Evolutionary conservation across 2,888 invertebrate species (phyloP).

Genomic region (Calliscelio sp.): DNA sequence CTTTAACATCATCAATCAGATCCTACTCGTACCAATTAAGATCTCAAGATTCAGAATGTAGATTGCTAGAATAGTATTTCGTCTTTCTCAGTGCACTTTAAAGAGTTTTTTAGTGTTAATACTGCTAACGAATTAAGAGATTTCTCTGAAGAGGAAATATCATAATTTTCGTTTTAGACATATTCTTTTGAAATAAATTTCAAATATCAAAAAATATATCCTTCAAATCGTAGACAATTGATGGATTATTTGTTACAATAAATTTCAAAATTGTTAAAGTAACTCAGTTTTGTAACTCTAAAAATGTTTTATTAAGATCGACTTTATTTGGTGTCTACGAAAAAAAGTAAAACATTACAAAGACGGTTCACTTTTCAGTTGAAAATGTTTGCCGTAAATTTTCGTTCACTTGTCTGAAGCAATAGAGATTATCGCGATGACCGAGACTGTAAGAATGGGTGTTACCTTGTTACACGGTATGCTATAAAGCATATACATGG

Average conservation of each 20-base stretch:
- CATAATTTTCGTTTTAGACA: too few species aligned
- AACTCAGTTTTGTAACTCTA: too few species aligned
- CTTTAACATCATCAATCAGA: conserved; percentile 56
- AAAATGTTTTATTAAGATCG: too few species aligned
- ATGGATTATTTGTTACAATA: too few species aligned
- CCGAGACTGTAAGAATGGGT: conserved; percentile 79
- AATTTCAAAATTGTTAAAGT: too few species aligned
- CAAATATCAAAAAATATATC: too few species aligned
- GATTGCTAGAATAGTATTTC: conserved; percentile 50
- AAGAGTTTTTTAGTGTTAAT: conserved; percentile 23
- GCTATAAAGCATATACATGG: conserved; percentile 49
- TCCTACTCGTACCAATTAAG: conserved; percentile 54
- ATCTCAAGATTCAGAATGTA: conserved; percentile 57
- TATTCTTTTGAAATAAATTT: too few species aligned
- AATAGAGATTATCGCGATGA: conserved; percentile 81
- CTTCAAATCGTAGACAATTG: too few species aligned
- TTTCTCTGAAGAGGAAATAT: not conserved
- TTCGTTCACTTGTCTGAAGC: conserved; percentile 54
- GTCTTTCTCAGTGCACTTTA: conserved; percentile 51
- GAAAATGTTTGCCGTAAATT: conserved; percentile 39
- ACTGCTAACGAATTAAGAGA: conserved; percentile 39
- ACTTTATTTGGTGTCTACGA: too few species aligned
- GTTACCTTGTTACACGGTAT: conserved; percentile 81
- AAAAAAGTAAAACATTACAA: too few species aligned
- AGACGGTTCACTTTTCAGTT: not conserved